A percentile compares a stretch with the other conserved stretches of the same genome.
Conservation (phyloP, 2,113 vertebrate genomes). For the Ondatra zibethicus region DNA sequence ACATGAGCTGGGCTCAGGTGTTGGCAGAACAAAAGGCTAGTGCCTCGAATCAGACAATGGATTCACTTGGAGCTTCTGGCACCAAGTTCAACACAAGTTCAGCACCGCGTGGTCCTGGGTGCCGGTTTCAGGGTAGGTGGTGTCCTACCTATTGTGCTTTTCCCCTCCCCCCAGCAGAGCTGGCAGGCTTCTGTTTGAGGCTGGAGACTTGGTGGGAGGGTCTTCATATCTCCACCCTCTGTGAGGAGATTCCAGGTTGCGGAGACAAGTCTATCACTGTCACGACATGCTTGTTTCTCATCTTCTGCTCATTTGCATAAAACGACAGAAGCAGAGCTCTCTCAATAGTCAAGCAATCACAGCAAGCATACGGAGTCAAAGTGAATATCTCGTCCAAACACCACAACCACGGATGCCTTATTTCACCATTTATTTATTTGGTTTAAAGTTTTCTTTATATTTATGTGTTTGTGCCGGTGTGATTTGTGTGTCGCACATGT, state of each 20-base stretch:
- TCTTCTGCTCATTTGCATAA: constrained; percentile 37
- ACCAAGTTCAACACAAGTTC: constrained; percentile 1
- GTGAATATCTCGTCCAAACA: background rate
- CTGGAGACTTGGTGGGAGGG: background rate
- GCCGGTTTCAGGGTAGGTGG: background rate
- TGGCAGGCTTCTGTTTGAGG: background rate
- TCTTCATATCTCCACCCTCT: background rate
- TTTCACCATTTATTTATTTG: background rate
- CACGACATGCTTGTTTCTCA: background rate
- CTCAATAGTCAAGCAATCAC: background rate
- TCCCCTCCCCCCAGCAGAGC: background rate
- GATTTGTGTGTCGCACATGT: background rate
- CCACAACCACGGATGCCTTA: background rate
- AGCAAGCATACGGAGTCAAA: background rate
- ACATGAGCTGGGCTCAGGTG: background rate
- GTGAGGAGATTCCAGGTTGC: background rate
- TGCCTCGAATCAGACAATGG: background rate
- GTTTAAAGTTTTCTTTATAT: background rate
- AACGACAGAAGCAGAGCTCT: background rate
- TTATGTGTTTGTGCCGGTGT: background rate
- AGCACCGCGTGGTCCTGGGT: background rate
- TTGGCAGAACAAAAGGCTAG: constrained; percentile 18
- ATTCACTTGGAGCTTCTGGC: background rate
- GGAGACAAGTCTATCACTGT: background rate
- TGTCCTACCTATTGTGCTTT: background rate